A percentile compares a stretch with the other conserved stretches of the same genome.
These are phyloP conservation scores for Crocidura indochinensis DNA, from an alignment of 2,797 vertebrate genomes.

Conservation along the genomic window DNA sequence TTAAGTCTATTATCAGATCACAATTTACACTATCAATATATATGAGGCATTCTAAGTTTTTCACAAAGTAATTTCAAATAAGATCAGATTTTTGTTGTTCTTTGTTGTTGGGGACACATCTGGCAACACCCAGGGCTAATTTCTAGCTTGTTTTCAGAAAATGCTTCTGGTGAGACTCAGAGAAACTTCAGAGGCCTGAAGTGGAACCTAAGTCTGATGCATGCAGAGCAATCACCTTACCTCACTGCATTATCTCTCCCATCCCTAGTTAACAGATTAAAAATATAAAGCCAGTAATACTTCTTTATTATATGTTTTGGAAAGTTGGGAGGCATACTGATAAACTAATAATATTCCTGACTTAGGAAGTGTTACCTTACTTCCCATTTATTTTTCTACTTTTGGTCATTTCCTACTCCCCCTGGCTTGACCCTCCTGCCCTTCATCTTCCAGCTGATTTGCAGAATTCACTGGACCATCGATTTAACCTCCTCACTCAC, in stretches of 20 bases:
- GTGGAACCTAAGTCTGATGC: no score
- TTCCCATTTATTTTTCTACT: background rate
- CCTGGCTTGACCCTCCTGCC: rapidly evolving
- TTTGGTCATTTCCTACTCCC: rapidly evolving
- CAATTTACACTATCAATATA: background rate
- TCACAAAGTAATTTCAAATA: conserved; percentile 59
- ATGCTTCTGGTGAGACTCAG: no score
- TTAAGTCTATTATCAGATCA: background rate
- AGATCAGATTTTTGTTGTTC: conserved; percentile 10
- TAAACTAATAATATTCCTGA: background rate
- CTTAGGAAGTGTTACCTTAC: background rate
- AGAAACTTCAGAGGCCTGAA: no score
- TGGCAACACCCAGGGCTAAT: no score
- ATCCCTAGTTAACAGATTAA: background rate
- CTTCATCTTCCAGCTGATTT: background rate
- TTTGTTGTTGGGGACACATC: no score
- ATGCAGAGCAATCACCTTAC: no score
- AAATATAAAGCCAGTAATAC: background rate
- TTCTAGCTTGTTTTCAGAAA: no score
- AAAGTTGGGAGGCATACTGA: background rate
- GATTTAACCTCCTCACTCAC: no score
- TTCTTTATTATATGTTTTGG: background rate
- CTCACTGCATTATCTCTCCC: no score
- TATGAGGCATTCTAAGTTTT: background rate
- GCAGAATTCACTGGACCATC: rapidly evolving